Evolutionary conservation across 2,797 vertebrate genomes (phyloP), one percentile per base, ranked within the genome.

Genomic region (Podarcis siculus): DNA sequence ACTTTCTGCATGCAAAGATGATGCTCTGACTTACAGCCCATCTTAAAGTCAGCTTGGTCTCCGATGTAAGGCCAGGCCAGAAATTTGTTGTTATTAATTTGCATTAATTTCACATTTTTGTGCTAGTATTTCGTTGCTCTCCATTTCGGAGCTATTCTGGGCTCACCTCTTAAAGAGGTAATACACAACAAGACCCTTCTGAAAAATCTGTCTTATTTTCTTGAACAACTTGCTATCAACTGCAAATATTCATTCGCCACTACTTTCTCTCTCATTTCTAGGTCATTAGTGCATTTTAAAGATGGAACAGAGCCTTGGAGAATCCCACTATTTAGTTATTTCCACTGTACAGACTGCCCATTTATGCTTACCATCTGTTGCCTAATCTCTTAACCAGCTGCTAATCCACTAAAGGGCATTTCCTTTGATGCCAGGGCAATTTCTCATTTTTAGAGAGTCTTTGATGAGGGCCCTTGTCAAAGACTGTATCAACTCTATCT

Each of bases 361-460:
- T 85, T 27, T 87, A 87, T 87, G 45, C 67, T 66, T 58, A 87
- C 77, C 86, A 80, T 87, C 78, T 87, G 86, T 79, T 85, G 76
- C 21, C 71, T 85, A 73, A 79, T 85, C 77, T 85, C 49, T 89
- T 79, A 88, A 88, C 73, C 75, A 88, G 75, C 64, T 83, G 75
- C 32, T 78, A 83, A 88, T 83, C 81, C 66, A 58, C 45, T 83
- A 83, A 71, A 25, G 66, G 73, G 81, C 35, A 79, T 37, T 88
- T 77, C 73, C 67, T 88, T 87, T 88, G 80, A 77, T 87, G 61
- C 81, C 81, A 83, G 49, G 45, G n/a, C 45, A 55, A 77, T 88
- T 87, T 69, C 32, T 77, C 64, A 67, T 83, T 83, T 78, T 49
- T 67, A 55, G 75, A 49, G 35, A 10, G 37, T 76, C 39, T 67